Base-by-base conservation (phyloP, 2,113 vertebrate species). In the Propithecus coquereli region DNA sequence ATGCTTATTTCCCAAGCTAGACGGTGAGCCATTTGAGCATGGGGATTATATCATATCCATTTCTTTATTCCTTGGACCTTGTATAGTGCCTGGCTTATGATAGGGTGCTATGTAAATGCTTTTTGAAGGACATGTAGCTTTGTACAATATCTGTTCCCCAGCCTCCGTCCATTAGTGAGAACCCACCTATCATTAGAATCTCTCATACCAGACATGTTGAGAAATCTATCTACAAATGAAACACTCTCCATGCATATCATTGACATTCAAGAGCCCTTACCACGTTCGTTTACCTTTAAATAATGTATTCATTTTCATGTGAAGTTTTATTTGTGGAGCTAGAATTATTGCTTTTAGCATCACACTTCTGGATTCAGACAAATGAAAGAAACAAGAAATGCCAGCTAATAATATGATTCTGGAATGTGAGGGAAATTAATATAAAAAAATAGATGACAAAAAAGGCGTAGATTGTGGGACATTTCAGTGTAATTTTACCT, bases 201-300 rank as follows among this genome's bases (percentile, higher is more conserved):
- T 96, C 27, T 73, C 32, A 10, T 57, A 65, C 0, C 32, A 88
- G 59, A 54, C 1, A 16, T 27, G 23, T 81, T 92, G 63, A 85
- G 43, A 94, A 96, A 85, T 91, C 45, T 74, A 0, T 73, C 47
- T 94, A 45, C 6, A 91, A 83, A 88, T 1, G 22, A 95, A 74
- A 83, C 23, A 61, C 17, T 90, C 61, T 94, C 40, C 10, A 34
- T 94, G 63, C 23, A 16, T 89, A 40, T 71, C 40, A 54, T 87
- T 54, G 79, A 91, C 20, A 61, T 84, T 86, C 27, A 80, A 89
- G 73, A 83, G 22, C 47, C 37, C 65, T 74, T 27, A 63, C 45
- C 52, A 84, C 34, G 5, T 94, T 95, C 88, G 52, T 91, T 94
- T 92, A 63, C 65, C 81, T 94, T 3, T 88, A 97, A 94, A 77